These are phyloP conservation scores for Cirrhinus molitorella DNA, from an alignment of 2,797 vertebrate species.

Conservation along the genomic window DNA sequence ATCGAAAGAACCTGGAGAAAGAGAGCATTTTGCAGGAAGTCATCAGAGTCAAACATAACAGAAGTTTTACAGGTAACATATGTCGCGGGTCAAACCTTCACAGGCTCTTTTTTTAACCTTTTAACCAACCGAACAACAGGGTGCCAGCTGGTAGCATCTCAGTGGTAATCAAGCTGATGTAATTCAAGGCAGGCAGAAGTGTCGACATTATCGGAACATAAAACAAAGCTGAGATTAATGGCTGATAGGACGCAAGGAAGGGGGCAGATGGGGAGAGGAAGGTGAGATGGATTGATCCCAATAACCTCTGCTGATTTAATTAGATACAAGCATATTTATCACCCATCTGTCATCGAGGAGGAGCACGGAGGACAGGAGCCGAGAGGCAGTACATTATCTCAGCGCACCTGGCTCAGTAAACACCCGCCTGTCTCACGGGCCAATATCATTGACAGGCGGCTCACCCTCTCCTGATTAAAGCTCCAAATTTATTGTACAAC, in stretches of 20 bases:
- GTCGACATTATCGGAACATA: constrained; percentile 23
- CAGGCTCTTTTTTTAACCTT: constrained; percentile 4
- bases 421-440: constrained; percentile 1
- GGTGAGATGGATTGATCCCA: constrained; percentile 48
- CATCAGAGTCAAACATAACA: background rate
- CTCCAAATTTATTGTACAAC: constrained; percentile 26
- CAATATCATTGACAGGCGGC: constrained; percentile 30
- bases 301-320: constrained; percentile 56
- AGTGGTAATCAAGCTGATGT: constrained; percentile 24
- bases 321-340: constrained; percentile 55
- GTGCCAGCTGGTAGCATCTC: constrained; percentile 33
- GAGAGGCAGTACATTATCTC: constrained; percentile 31
- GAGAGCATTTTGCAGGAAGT: background rate
- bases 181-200: constrained; percentile 35
- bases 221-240: constrained; percentile 50
- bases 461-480: constrained; percentile 36
- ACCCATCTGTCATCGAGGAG: constrained; percentile 38
- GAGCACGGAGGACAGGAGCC: constrained; percentile 16
- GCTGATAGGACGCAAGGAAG: constrained; percentile 5
- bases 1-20: background rate
- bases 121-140: constrained; percentile 6
- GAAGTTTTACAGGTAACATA: constrained; percentile 11
- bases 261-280: constrained; percentile 4
- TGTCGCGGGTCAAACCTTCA: constrained; percentile 8
- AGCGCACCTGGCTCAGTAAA: constrained; percentile 29